Conservation (phyloP, 1,140 invertebrate genomes). For the Drosophila kohkoa region DNA sequence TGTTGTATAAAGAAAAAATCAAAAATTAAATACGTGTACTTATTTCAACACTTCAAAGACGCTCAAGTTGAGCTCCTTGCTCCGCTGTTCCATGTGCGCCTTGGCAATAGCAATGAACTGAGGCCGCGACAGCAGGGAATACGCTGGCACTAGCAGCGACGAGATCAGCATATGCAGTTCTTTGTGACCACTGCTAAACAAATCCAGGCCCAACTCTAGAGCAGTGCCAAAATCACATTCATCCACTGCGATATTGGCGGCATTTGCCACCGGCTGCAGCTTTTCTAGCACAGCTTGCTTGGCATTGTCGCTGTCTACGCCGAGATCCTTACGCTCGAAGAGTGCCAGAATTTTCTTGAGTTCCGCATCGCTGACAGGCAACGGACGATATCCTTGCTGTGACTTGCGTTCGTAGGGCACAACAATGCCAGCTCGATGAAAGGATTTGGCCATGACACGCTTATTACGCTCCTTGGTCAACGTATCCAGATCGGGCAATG, state of each 20-base stretch:
- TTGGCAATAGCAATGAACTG: slow-evolving; percentile 91
- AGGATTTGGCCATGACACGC: slow-evolving; percentile 91
- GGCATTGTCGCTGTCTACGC: slow-evolving; percentile 86
- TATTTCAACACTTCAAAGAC: slow-evolving; percentile 53
- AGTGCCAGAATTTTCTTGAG: slow-evolving; percentile 91
- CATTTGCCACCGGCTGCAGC: slow-evolving; percentile 92
- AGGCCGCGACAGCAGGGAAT: slow-evolving; percentile 90
- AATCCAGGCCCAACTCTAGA: slow-evolving; percentile 93
- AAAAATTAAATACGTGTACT: neutral
- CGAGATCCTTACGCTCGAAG: slow-evolving; percentile 87
- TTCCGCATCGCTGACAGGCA: slow-evolving; percentile 91
- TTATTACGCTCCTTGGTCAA: slow-evolving; percentile 87
- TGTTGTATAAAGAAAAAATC: slow-evolving; percentile 25
- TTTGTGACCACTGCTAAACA: slow-evolving; percentile 91
- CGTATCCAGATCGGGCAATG: slow-evolving; percentile 84
- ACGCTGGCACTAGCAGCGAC: slow-evolving; percentile 90
- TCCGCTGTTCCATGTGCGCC: slow-evolving; percentile 87
- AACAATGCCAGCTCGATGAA: slow-evolving; percentile 95
- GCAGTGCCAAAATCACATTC: slow-evolving; percentile 97
- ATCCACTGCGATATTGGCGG: slow-evolving; percentile 89
- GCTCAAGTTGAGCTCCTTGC: slow-evolving; percentile 47
- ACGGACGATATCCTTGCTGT: slow-evolving; percentile 91
- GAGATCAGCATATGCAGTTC: slow-evolving; percentile 89
- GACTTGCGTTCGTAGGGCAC: slow-evolving; percentile 94
- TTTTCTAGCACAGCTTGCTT: slow-evolving; percentile 87